These are phyloP conservation scores for Sarcophilus harrisii DNA, from an alignment of 2,797 vertebrate species.

Conservation along the genomic window DNA sequence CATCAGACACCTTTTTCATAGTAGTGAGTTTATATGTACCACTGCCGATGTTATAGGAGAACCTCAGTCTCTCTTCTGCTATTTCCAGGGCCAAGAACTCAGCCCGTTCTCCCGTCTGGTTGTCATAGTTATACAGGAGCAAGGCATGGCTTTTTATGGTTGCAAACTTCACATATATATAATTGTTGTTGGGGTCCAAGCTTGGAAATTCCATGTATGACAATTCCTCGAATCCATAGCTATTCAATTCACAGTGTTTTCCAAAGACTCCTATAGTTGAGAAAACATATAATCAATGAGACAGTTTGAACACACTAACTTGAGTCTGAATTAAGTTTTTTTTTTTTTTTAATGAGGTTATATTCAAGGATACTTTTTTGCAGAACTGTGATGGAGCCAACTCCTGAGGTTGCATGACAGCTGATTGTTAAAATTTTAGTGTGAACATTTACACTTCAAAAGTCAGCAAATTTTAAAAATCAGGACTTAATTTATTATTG, in stretches of 20 bases:
- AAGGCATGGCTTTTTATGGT: conserved; percentile 94
- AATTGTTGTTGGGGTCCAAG: conserved; percentile 98
- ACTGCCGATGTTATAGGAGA: conserved; percentile 97
- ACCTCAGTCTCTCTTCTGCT: conserved; percentile 91
- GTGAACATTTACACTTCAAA: background rate
- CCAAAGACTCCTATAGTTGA: conserved; percentile 94
- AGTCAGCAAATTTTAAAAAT: background rate
- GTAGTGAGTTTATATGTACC: conserved; percentile 95
- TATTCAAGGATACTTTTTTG: background rate
- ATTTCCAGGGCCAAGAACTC: conserved; percentile 98
- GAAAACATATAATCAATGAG: conserved; percentile 27
- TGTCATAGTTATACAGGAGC: conserved; percentile 97
- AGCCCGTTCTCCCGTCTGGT: conserved; percentile 95
- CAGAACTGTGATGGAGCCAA: background rate
- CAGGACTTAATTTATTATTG: background rate
- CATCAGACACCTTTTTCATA: conserved; percentile 94
- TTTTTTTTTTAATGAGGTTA: background rate
- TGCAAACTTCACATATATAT: conserved; percentile 98
- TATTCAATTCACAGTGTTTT: conserved; percentile 98
- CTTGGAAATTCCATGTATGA: conserved; percentile 99
- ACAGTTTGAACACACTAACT: background rate
- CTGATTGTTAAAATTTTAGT: background rate
- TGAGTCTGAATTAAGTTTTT: background rate
- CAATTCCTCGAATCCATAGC: conserved; percentile 97
- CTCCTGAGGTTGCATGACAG: background rate